Evolutionary conservation across 2,113 vertebrate genomes (phyloP), one percentile per base, ranked within the genome.

Genomic region (Rallus limicola): DNA sequence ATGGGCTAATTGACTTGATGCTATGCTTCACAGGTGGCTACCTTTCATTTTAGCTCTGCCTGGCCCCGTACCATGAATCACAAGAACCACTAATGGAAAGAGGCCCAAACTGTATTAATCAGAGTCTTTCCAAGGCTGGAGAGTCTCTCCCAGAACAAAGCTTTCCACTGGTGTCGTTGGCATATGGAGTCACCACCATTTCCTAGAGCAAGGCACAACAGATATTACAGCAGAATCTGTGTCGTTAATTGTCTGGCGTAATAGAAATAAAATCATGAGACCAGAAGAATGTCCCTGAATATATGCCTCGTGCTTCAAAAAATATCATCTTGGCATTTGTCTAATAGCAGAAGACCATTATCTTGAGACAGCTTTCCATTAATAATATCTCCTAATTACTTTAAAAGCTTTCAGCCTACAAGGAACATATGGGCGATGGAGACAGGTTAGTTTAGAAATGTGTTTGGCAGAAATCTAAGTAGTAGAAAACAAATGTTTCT

Each of bases 311-410:
- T 72, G 29, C 42, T 94, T 85, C 58, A 88, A 89, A 79, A 65
- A 67, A 71, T 78, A 59, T 53, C 86, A 94, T 91, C 52, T 76
- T 97, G 83, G 80, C 87, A 82, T 92, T 96, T 91, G 38, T 53
- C 87, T 95, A 16, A 17, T 42, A 86, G 60, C 69, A 88, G 65
- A 59, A 86, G 38, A 86, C 68, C 81, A 46, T 95, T 96, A 86
- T 60, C 71, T 52, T 52, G 55, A n/a, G 78, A 52, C 20, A 82
- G 40, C 31, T 72, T 86, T 70, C 75, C 74, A 55, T 92, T 88
- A 94, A 89, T 82, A 82, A 68, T 60, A 52, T 93, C 40, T 62
- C 60, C 44, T 77, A 81, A 84, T 93, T 90, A 34, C 88, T 78
- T 76, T 18, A 70, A 82, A 70, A 65, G 8, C 24, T 50, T 48